Evolutionary conservation across 2,113 vertebrate species (phyloP).

Genomic region (Peromyscus polionotus): DNA sequence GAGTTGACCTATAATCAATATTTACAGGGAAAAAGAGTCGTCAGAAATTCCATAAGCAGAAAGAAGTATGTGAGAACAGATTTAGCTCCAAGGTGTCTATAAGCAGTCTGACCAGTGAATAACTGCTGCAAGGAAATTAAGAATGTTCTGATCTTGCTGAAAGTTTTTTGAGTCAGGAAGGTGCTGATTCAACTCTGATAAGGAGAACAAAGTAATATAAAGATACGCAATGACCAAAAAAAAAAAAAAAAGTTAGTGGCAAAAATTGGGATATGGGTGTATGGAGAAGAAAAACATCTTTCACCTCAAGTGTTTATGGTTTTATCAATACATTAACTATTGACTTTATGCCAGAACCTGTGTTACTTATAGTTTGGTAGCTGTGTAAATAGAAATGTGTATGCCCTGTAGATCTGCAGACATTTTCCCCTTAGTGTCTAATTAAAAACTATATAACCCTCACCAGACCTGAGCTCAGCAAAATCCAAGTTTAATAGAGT

Average conservation of each 20-base stretch:
- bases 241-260: not conserved
- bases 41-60: slow-evolving; percentile 22
- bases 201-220: not conserved
- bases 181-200: not conserved
- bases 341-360: not conserved
- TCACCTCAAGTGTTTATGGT: not conserved
- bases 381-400: not conserved
- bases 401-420: not conserved
- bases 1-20: not conserved
- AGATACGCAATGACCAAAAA: not conserved
- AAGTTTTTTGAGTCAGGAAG: not conserved
- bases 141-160: not conserved
- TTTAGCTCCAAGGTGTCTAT: not conserved
- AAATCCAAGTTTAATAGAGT: slow-evolving; percentile 26
- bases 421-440: not conserved
- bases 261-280: not conserved
- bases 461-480: not conserved
- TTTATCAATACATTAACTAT: not conserved
- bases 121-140: slow-evolving; percentile 11
- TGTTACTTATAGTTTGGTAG: not conserved
- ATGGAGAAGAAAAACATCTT: not conserved
- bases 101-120: slow-evolving; percentile 37
- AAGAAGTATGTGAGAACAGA: not conserved
- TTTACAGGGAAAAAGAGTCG: not conserved
- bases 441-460: not conserved